Evolutionary conservation across 2,888 invertebrate species (phyloP), one percentile per base, ranked within the genome.

Genomic region (Leistus spinibarbis): DNA sequence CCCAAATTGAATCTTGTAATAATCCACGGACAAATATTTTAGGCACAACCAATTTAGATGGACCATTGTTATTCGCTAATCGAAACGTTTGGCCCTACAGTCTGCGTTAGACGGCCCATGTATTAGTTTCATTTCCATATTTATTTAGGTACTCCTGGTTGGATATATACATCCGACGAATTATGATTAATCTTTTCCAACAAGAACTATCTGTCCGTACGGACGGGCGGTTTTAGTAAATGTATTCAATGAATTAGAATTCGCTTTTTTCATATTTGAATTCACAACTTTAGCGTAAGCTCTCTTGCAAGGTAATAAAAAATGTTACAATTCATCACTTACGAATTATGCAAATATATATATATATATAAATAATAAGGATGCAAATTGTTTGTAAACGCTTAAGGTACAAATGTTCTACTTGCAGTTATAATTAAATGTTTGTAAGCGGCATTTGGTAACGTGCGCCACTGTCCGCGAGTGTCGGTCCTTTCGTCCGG

Each of bases 1-100:
- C 69, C 75, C 54, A 75, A 75, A 75, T 75, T 75, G 75, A 75
- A 75, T 75, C 75, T 75, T 75, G 75, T 69, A 75, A 75, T 75
- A 75, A 75, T 75, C 75, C 69, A 62, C 54, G 69, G 27, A 75
- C 75, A 75, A 75, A 75, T 75, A 75, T 75, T 75, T 75, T 64
- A 75, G 63, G 64, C 75, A 75, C 69, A 75, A 63, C 75, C 75
- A 75, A 75, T 75, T 64, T 75, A 54, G 27, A 17, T 27, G 40
- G 4, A 4, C 67, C 23, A 73, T 73, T 73, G 73, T 73, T 23
- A 10, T 23, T 2, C 24, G 64, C 19, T 19, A 60, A 19, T 22
- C 22, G 9, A 1, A 10, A 19, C 60, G 10, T 17, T 60, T 13
- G 20, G 60, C n/a, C n/a, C n/a, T 60, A 13, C 60, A 60, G 2